Percentiles rank a stretch among this genome's conserved stretches.
Evolutionary conservation across 2,797 vertebrate genomes (phyloP).

Genomic region (Syndactyla subalaris): DNA sequence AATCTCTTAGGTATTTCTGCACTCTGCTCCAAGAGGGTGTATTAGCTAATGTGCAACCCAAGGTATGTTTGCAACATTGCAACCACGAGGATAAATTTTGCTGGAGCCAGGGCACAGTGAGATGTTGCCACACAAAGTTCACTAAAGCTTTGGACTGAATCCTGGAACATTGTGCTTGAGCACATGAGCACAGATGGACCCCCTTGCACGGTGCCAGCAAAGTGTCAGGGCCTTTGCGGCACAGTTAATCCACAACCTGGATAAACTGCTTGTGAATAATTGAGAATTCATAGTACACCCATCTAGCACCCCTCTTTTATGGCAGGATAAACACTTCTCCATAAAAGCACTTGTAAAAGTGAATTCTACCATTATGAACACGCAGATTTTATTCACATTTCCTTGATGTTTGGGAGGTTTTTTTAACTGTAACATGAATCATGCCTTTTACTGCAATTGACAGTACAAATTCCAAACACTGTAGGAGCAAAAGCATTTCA

Average conservation of each 20-base stretch:
- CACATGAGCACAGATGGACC: neutral
- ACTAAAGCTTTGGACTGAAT: slow-evolving; percentile 21
- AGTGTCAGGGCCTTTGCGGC: neutral
- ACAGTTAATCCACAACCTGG: slow-evolving; percentile 45
- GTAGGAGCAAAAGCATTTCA: neutral
- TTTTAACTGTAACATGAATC: slow-evolving; percentile 7
- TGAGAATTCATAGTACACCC: slow-evolving; percentile 2
- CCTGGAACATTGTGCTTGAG: slow-evolving; percentile 31
- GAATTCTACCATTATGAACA: neutral
- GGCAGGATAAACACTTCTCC: slow-evolving; percentile 18
- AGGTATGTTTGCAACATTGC: slow-evolving; percentile 43
- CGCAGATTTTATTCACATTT: slow-evolving; percentile 19
- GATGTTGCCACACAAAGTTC: slow-evolving; percentile 16
- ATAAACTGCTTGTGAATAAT: neutral
- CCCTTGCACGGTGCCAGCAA: slow-evolving; percentile 12
- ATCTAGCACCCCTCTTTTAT: slow-evolving; percentile 44
- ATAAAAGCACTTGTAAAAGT: slow-evolving; percentile 7
- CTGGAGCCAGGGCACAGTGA: neutral
- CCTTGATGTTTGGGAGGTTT: neutral
- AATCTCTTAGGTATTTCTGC: slow-evolving; percentile 55
- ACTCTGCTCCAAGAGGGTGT: slow-evolving; percentile 45
- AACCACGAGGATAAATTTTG: slow-evolving; percentile 6
- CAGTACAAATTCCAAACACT: slow-evolving; percentile 35
- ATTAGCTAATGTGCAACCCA: slow-evolving; percentile 52
- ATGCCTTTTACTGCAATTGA: slow-evolving; percentile 15